Conservation (phyloP, 1,140 invertebrate genomes). For the Heliconius hermathena region DNA sequence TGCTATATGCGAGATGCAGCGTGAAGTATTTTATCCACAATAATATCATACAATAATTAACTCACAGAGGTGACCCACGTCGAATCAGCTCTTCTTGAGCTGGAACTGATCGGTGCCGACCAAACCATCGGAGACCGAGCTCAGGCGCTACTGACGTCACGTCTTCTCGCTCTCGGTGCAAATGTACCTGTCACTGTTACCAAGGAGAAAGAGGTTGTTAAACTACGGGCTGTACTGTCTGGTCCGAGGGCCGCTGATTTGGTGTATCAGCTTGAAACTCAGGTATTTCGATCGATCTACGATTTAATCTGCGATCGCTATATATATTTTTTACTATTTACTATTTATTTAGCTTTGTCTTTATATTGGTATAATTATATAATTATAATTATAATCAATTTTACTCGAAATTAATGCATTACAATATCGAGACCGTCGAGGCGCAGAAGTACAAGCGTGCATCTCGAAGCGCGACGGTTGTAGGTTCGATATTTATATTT, state of each 20-base stretch:
- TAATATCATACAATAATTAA: neutral
- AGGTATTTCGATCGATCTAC: constrained; percentile 42
- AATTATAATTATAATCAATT: no score
- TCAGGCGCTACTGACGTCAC: constrained; percentile 44
- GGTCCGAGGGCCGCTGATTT: constrained; percentile 64
- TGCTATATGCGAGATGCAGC: no score
- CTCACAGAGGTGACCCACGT: constrained; percentile 65
- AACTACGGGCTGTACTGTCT: constrained; percentile 48
- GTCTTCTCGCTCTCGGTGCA: constrained; percentile 57
- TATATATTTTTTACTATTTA: no score
- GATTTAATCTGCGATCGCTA: neutral
- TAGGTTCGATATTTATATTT: no score
- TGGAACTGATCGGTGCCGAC: constrained; percentile 63
- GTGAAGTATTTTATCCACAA: neutral
- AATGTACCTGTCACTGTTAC: constrained; percentile 55
- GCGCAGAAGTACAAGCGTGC: no score
- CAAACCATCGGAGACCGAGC: constrained; percentile 48
- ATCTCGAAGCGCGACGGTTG: no score
- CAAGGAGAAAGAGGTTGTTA: constrained; percentile 48
- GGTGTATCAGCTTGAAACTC: constrained; percentile 68
- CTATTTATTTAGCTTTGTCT: no score
- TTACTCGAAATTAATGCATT: no score
- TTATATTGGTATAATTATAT: no score
- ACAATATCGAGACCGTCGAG: no score
- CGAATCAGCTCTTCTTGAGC: constrained; percentile 67